Evolutionary conservation across 1,140 invertebrate species (phyloP).

Genomic region (Frieseomelitta varia): DNA sequence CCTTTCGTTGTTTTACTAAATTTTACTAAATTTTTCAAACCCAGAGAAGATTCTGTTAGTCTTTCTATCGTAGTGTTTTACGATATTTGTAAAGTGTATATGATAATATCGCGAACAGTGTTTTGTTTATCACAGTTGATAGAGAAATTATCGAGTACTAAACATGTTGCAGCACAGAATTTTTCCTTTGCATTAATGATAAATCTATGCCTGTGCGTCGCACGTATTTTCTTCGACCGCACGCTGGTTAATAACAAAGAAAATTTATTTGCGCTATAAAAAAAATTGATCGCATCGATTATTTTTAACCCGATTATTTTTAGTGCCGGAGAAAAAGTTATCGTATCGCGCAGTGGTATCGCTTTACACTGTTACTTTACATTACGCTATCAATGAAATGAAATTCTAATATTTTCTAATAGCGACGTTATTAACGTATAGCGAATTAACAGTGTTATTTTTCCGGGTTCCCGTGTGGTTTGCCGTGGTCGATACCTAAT

Average conservation of each 20-base stretch:
- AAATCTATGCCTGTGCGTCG: not conserved
- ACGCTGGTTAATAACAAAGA: not conserved
- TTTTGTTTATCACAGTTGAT: not conserved
- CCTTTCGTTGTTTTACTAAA: too few species aligned
- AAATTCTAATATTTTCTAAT: not conserved
- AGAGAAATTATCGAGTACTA: not conserved
- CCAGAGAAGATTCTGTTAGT: not conserved
- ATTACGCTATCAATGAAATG: constrained; percentile 27
- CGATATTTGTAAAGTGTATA: not conserved
- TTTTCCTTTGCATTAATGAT: not conserved
- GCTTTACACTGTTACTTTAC: not conserved
- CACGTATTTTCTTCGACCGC: not conserved
- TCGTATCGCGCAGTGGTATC: not conserved
- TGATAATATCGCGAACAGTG: not conserved
- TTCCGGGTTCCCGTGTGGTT: not conserved
- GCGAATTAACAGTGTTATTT: constrained; percentile 2
- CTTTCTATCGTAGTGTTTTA: not conserved
- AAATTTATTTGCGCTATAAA: not conserved
- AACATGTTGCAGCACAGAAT: not conserved
- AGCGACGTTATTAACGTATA: not conserved
- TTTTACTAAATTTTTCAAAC: not conserved
- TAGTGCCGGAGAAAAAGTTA: not conserved
- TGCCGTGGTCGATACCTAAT: not conserved
- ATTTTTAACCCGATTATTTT: not conserved
- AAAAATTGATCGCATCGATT: not conserved